Conservation (phyloP, 23 tunicate species). For the Trididemnum clinides region DNA sequence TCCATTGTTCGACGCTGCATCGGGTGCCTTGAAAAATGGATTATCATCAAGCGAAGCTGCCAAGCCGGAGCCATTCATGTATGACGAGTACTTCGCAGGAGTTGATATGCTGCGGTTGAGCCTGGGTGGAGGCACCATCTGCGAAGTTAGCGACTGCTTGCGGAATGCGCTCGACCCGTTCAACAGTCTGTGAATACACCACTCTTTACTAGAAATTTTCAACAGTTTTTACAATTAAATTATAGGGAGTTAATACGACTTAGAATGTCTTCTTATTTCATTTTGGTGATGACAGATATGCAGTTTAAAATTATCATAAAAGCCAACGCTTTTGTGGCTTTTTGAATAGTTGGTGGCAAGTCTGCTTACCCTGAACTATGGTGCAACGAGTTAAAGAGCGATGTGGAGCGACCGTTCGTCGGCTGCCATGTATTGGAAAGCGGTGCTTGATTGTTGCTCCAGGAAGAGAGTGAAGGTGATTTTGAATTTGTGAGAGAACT, state of each 20-base stretch:
- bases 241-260: no score
- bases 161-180: slow-evolving; percentile 9
- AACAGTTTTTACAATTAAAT: no score
- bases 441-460: slow-evolving; percentile 77
- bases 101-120: slow-evolving; percentile 81
- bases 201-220: no score
- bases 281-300: no score
- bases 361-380: slow-evolving; percentile 62
- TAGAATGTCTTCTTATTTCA: no score
- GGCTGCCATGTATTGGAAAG: slow-evolving; percentile 44
- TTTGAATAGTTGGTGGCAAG: no score
- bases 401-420: slow-evolving; percentile 15
- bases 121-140: slow-evolving; percentile 55
- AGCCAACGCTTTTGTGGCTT: no score
- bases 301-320: no score
- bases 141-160: slow-evolving; percentile 22
- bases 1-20: slow-evolving; percentile 34
- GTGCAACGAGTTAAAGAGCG: slow-evolving; percentile 76
- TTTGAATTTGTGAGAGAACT: slow-evolving; percentile 8
- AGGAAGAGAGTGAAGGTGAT: slow-evolving; percentile 68
- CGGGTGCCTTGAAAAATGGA: slow-evolving; percentile 75
- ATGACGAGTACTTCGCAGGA: slow-evolving; percentile 65
- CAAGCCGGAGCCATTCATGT: slow-evolving; percentile 29
- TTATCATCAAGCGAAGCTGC: slow-evolving; percentile 74
- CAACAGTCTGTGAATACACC: not conserved